A percentile compares a stretch with the other conserved stretches of the same genome.
phyloP scores from a whole-genome alignment of 2,888 invertebrate genomes.

The Petrolisthes cinctipes region DNA sequence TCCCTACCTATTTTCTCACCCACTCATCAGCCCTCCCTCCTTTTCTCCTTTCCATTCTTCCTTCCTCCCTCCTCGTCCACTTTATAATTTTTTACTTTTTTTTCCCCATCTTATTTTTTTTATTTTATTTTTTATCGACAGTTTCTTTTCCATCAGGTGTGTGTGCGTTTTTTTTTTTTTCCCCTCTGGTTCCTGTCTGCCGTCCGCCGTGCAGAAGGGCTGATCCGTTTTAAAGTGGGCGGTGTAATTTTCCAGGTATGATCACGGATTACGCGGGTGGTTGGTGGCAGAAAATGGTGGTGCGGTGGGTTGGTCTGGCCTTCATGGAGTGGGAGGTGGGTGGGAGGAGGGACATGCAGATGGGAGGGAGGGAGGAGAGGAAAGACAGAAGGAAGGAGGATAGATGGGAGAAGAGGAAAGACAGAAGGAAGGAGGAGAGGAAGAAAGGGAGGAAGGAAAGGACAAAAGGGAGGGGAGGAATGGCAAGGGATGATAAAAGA shows the following conservation, averaged over 20 bases:
- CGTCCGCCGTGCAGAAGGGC: neutral
- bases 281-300: slow-evolving; percentile 41
- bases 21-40: no score
- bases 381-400: neutral
- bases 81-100: neutral
- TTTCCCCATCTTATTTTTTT: neutral
- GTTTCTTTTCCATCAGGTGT: neutral
- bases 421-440: neutral
- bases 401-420: neutral
- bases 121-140: neutral
- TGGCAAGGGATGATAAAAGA: no score
- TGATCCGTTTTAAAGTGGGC: slow-evolving; percentile 41
- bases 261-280: slow-evolving; percentile 42
- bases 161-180: neutral
- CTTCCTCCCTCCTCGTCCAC: neutral
- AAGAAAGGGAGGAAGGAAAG: neutral
- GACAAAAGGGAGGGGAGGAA: no score
- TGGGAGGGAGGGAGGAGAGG: neutral
- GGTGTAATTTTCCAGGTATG: slow-evolving; percentile 49
- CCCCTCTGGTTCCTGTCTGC: neutral
- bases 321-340: neutral
- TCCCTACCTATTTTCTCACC: no score
- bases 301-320: neutral
- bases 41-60: neutral
- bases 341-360: neutral